A percentile compares a stretch with the other conserved stretches of the same genome.
Conservation (phyloP, 1,140 invertebrate species). For the Solen grandis region DNA sequence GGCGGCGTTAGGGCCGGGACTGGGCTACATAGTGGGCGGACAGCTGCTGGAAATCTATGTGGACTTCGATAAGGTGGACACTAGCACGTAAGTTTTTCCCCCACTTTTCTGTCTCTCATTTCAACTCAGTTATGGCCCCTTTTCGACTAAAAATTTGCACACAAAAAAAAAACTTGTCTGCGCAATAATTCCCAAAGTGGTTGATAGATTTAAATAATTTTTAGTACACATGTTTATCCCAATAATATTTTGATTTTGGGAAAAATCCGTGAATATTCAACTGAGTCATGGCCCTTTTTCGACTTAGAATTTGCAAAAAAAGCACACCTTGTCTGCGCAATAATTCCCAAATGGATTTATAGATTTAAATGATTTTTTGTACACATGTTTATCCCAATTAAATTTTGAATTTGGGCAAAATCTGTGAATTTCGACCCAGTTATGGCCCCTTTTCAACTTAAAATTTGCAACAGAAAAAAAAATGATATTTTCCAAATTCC, state of each 20-base stretch:
- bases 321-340: no score
- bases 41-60: conserved; percentile 94
- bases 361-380: no score
- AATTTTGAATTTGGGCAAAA: no score
- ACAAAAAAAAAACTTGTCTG: neutral
- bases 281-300: no score
- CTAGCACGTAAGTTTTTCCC: conserved; percentile 39
- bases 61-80: conserved; percentile 85
- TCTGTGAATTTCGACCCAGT: no score
- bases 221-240: neutral
- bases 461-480: no score
- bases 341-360: no score
- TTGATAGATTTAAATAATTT: neutral
- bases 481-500: no score
- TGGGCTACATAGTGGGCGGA: conserved; percentile 91
- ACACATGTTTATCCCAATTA: no score
- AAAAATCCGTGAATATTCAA: no score
- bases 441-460: no score
- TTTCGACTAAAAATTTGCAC: neutral
- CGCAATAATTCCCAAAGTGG: neutral
- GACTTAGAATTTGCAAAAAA: no score
- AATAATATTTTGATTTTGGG: neutral
- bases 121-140: neutral
- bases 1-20: conserved; percentile 94
- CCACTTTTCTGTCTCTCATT: neutral